Base-by-base conservation (phyloP, 2,888 invertebrate species). In the Loripinus fragilis region DNA sequence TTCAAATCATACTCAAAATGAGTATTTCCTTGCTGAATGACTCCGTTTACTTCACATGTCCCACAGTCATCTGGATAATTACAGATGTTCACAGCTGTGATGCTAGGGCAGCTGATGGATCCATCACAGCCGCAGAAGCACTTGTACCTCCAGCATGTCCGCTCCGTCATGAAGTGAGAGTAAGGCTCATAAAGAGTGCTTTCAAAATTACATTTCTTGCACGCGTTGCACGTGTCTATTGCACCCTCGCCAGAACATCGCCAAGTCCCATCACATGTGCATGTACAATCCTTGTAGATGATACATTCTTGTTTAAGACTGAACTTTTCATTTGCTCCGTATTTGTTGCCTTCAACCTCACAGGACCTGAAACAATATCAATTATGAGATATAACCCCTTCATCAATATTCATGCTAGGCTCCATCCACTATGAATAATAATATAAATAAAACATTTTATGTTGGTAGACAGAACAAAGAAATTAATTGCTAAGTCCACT, bases 71-170 rank as follows among this genome's bases (percentile, higher is more conserved):
- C 76, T 17, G 76, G 81, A 2, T 42, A 55, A 2, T 42, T 55
- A 52, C 85, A 85, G 7, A 80, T 78, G 65, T 83, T 77, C 15
- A 81, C 72, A 0, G 76, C 80, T 0, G 78, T 78, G 0, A 73
- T 76, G 23, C 77, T 77, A 0, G 90, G 90, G 52, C 90, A 90
- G n/a, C 78, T 73, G 45, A 87, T 86, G 28, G 86, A 83, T 0
- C 91, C 91, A 45, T 90, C 88, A 76, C 91, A 91, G 33, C 85
- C 84, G 78, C 91, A 91, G 25, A 88, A 88, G 71, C 91, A 91
- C 23, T 81, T 74, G 41, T 85, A 86, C 33, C 70, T 69, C 74
- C 81, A 78, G 42, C 89, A 89, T 0, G 78, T 74, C 48, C 76
- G 60, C n/a, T 80, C 76, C 20, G 85, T 42, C 0, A 73, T 76